These are phyloP conservation scores for Philhelius pedissequus DNA, from an alignment of 2,888 invertebrate genomes.

Conservation along the genomic window DNA sequence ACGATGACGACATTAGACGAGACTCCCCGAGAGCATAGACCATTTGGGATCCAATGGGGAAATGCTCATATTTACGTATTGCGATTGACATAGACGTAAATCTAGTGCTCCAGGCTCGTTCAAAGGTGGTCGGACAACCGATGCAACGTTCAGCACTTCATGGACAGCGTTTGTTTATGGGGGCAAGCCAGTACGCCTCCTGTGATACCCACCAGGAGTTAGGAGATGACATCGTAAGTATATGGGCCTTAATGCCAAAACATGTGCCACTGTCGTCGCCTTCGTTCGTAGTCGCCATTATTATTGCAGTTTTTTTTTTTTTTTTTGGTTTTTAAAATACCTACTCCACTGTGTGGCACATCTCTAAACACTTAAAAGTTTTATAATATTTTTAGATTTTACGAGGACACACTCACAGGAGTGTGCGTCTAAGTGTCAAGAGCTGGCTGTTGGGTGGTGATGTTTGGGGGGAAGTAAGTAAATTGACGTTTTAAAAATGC, in stretches of 20 bases:
- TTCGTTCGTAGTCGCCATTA: background rate
- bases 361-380: conserved; percentile 48
- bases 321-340: conserved; percentile 27
- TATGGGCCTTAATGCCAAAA: conserved; percentile 47
- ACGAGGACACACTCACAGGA: conserved; percentile 18
- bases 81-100: conserved; percentile 29
- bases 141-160: background rate
- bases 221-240: conserved; percentile 45
- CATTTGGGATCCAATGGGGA: background rate
- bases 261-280: conserved; percentile 26
- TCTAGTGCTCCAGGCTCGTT: background rate
- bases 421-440: conserved; percentile 29
- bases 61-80: too few relatives aligned
- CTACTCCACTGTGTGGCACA: conserved; percentile 10
- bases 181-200: conserved; percentile 52
- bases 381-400: conserved; percentile 59
- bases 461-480: background rate
- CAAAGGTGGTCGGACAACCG: conserved; percentile 31
- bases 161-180: conserved; percentile 11
- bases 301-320: conserved; percentile 5
- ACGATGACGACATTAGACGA: conserved; percentile 13
- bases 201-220: conserved; percentile 53
- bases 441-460: background rate
- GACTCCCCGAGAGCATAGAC: background rate
- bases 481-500: conserved; percentile 61